Evolutionary conservation across 2,888 invertebrate species (phyloP).

Genomic region (Cryptosula pallasiana): DNA sequence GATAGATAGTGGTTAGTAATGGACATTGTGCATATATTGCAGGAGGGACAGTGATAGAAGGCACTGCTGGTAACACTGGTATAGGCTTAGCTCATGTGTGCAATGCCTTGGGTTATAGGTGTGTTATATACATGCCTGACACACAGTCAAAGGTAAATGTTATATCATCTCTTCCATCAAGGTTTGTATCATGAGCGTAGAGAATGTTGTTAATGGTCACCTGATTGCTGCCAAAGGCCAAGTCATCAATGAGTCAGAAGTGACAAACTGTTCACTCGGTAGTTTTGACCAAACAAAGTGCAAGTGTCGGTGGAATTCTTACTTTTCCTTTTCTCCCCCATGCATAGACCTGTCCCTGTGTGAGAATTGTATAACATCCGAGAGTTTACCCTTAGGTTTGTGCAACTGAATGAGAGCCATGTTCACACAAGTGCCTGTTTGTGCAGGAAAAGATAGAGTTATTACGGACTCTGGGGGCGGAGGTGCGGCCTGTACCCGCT

Average conservation of each 20-base stretch:
- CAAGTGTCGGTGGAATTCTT: too few relatives aligned
- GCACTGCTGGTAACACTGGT: constrained; percentile 53
- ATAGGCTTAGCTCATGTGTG: constrained; percentile 54
- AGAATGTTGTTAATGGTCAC: too few relatives aligned
- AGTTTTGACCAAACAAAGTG: too few relatives aligned
- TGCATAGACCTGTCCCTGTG: background rate
- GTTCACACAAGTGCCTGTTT: too few relatives aligned
- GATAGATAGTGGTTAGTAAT: too few relatives aligned
- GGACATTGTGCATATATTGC: too few relatives aligned
- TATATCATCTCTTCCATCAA: background rate
- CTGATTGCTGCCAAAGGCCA: background rate
- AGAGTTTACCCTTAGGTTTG: too few relatives aligned
- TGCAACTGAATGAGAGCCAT: too few relatives aligned
- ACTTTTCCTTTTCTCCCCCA: background rate
- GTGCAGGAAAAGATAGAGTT: constrained; percentile 48
- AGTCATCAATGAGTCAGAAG: background rate
- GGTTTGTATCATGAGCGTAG: background rate
- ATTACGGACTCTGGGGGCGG: constrained; percentile 46
- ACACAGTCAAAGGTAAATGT: constrained; percentile 45
- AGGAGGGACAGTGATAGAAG: constrained; percentile 52
- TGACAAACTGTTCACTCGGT: background rate
- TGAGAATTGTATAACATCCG: background rate
- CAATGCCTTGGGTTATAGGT: constrained; percentile 49
- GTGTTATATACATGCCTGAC: constrained; percentile 53
- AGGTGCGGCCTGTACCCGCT: constrained; percentile 46